Evolutionary conservation across 2,797 vertebrate genomes (phyloP), one percentile per base, ranked within the genome.

Genomic region (Eremophila alpestris): DNA sequence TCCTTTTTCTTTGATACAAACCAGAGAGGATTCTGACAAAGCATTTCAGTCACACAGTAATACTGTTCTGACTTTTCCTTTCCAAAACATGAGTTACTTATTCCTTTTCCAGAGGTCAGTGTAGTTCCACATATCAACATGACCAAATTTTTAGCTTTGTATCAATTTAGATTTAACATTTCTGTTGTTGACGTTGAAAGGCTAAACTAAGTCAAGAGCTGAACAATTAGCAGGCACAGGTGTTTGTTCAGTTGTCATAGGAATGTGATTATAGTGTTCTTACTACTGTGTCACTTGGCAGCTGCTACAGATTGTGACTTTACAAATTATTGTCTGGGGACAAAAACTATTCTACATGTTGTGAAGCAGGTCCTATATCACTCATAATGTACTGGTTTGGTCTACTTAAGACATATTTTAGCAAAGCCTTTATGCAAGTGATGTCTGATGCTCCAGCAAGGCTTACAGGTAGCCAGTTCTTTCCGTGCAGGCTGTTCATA

Each of bases 41-140:
- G 26, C 21, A 17, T 51, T 70, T 22, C 36, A 43, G 1, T 64
- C 8, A 1, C 13, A 23, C 17, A 24, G 49, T 59, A 40, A 21
- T 27, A 12, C 14, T 46, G 12, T 29, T 58, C 32, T 70, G 43
- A 26, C 18, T 58, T 60, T 87, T 40, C 52, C 34, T 45, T 83
- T 90, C 16, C 30, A 67, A 77, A 77, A 22, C 6, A 5, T 1
- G 11, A 71, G 23, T 41, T 84, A 30, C 6, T 73, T 65, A 5
- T 12, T 58, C 15, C 13, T 76, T 91, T 88, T 60, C 41, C 82
- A 46, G 30, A 27, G 46, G 68, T 38, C 8, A 23, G 2, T 54
- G n/a, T 76, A 56, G n/a, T 74, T 91, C 58, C 68, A 2, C 0
- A 0, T 54, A 32, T 54, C 5, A 16, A 30, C 38, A 16, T 27